Evolutionary conservation across 2,113 vertebrate genomes (phyloP).

Genomic region (Halichoerus grypus): DNA sequence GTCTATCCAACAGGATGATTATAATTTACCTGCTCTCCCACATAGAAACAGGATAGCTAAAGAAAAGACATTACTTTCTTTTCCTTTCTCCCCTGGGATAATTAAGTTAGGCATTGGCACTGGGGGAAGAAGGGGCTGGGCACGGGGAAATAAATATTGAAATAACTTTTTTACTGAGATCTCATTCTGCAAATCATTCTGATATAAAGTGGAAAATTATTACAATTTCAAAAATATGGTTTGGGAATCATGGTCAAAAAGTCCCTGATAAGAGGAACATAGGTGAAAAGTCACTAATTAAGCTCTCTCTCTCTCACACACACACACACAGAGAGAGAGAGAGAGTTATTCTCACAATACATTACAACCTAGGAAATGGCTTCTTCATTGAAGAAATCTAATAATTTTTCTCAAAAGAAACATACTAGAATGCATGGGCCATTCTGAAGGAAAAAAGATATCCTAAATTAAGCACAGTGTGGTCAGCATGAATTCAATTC

Average conservation of each 20-base stretch:
- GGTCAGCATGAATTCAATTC: background rate
- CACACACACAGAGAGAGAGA: background rate
- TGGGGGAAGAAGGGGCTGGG: background rate
- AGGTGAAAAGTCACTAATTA: background rate
- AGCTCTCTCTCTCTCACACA: background rate
- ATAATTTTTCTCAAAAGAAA: slow-evolving; percentile 11
- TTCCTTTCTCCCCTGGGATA: background rate
- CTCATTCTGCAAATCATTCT: background rate
- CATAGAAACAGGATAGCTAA: background rate
- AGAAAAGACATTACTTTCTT: background rate
- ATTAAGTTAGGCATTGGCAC: background rate
- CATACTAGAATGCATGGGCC: background rate
- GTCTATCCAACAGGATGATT: too few relatives aligned
- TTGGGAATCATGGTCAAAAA: background rate
- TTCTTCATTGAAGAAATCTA: background rate
- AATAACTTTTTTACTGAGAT: background rate
- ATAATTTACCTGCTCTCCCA: background rate
- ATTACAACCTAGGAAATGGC: background rate
- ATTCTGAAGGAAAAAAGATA: background rate
- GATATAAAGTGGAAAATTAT: background rate
- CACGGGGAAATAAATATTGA: background rate
- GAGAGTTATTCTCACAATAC: background rate
- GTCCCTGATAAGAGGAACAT: background rate
- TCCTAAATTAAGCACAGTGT: background rate
- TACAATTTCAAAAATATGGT: background rate